Evolutionary conservation across 2,888 invertebrate species (phyloP).

Genomic region (Cataglyphis cursor): DNA sequence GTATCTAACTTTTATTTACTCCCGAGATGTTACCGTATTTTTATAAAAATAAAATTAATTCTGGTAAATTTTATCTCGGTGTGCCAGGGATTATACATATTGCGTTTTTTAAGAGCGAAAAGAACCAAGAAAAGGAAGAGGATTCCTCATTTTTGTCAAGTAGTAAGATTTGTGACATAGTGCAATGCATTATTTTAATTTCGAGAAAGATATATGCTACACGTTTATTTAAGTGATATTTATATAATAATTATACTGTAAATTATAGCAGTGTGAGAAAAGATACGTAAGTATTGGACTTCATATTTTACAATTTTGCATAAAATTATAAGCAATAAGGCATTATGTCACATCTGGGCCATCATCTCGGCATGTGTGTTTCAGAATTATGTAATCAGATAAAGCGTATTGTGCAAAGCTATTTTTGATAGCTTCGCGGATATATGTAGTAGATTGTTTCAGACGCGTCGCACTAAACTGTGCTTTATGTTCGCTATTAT

Average conservation of each 20-base stretch:
- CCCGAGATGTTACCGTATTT: neutral
- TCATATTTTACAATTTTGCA: neutral
- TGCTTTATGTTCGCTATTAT: slow-evolving; percentile 36
- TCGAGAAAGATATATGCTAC: neutral
- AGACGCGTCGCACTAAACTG: slow-evolving; percentile 30
- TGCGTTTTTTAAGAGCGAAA: neutral
- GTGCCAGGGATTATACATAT: neutral
- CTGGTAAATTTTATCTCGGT: slow-evolving; percentile 2
- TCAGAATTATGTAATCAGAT: slow-evolving; percentile 13
- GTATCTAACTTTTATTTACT: neutral
- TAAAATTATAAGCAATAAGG: neutral
- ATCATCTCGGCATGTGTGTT: slow-evolving; percentile 1
- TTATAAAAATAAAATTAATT: slow-evolving; percentile 26
- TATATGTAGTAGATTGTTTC: slow-evolving; percentile 23
- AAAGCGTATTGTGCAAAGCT: slow-evolving; percentile 32
- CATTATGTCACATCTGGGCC: neutral
- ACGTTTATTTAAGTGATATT: neutral
- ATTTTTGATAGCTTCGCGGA: slow-evolving; percentile 37
- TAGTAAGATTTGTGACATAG: slow-evolving; percentile 22
- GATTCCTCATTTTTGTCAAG: slow-evolving; percentile 9
- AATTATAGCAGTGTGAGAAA: neutral
- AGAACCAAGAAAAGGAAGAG: neutral
- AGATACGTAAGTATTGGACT: neutral
- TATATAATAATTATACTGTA: neutral
- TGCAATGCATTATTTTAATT: slow-evolving; percentile 23